A percentile compares a stretch with the other conserved stretches of the same genome.
Conservation (phyloP, 2,888 invertebrate genomes). For the Campoletis raptor region DNA sequence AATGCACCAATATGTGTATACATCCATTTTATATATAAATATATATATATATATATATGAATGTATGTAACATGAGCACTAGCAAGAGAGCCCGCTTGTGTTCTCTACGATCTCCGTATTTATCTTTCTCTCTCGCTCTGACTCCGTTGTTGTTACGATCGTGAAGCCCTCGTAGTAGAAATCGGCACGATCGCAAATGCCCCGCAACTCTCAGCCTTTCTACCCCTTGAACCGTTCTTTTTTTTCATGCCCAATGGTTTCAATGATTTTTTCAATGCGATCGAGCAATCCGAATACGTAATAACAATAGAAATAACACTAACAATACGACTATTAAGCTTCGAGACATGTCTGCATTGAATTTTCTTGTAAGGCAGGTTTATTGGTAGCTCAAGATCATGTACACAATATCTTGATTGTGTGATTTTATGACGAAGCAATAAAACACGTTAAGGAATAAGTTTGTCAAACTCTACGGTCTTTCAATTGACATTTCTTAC, state of each 20-base stretch:
- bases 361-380: not conserved
- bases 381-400: not conserved
- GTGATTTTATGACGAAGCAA: not conserved
- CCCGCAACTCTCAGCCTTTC: conserved; percentile 56
- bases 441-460: not conserved
- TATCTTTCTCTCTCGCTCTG: conserved; percentile 36
- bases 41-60: not conserved
- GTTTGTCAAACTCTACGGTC: not conserved
- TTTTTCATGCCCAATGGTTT: conserved; percentile 14
- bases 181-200: conserved; percentile 80
- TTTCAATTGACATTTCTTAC: not conserved
- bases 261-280: not conserved
- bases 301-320: conserved; percentile 13
- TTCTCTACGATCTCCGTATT: conserved; percentile 42
- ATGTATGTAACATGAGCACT: conserved; percentile 1
- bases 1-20: conserved; percentile 58
- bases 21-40: not conserved
- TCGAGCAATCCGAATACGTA: conserved; percentile 9
- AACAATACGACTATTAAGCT: not conserved
- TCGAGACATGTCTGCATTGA: not conserved
- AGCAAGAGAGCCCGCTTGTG: conserved; percentile 20
- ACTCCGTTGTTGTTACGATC: conserved; percentile 44
- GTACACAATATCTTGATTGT: not conserved
- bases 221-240: conserved; percentile 32
- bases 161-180: conserved; percentile 72